phyloP scores from a whole-genome alignment of 2,888 invertebrate species.

The Quadroppia sp. region DNA sequence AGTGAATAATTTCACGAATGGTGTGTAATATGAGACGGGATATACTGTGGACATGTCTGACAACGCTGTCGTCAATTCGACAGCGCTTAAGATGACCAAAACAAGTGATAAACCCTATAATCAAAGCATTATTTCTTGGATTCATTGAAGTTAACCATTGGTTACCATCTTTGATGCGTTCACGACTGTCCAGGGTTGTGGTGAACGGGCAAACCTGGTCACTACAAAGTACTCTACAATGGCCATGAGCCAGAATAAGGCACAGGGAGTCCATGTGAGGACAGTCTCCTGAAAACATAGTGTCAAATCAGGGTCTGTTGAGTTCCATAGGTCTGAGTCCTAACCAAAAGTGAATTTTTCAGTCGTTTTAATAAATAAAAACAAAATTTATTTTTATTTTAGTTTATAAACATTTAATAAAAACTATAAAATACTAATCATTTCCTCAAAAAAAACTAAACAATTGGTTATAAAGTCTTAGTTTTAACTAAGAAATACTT shows the following conservation, averaged over 20 bases:
- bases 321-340: slow-evolving; percentile 73
- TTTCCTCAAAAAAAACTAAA: too few species aligned
- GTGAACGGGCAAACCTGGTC: not conserved
- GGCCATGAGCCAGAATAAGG: slow-evolving; percentile 72
- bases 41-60: slow-evolving; percentile 30
- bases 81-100: not conserved
- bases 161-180: slow-evolving; percentile 45
- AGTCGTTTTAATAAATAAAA: too few species aligned
- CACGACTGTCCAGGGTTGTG: slow-evolving; percentile 45
- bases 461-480: too few species aligned
- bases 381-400: too few species aligned
- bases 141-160: not conserved
- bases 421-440: too few species aligned
- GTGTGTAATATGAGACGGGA: slow-evolving; percentile 70
- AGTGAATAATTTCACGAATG: slow-evolving; percentile 69
- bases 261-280: slow-evolving; percentile 81
- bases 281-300: slow-evolving; percentile 87
- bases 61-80: slow-evolving; percentile 10
- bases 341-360: slow-evolving; percentile 9
- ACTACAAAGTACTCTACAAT: slow-evolving; percentile 59
- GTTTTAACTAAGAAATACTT: too few species aligned
- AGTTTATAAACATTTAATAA: too few species aligned
- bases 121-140: not conserved
- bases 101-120: slow-evolving; percentile 12
- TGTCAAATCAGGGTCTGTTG: slow-evolving; percentile 76